These are phyloP conservation scores for Corythucha ciliata DNA, from an alignment of 2,888 invertebrate genomes.

Conservation along the genomic window DNA sequence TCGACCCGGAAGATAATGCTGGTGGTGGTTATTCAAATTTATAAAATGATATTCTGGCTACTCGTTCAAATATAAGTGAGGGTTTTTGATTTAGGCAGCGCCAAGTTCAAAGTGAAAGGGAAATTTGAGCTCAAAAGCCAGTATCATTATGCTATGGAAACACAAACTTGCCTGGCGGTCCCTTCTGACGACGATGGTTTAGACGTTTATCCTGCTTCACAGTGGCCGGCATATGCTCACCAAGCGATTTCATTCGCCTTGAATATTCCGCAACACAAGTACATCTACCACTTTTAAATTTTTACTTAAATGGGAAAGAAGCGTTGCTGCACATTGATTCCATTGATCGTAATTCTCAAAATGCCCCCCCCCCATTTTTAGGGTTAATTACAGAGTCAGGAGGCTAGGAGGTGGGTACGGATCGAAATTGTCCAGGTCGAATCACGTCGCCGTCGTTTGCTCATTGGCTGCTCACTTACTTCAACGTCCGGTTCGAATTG, in stretches of 20 bases:
- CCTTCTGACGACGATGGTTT: constrained; percentile 62
- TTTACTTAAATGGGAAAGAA: too few species aligned
- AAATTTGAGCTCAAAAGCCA: constrained; percentile 45
- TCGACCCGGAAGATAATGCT: constrained; percentile 25
- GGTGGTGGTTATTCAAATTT: constrained; percentile 21
- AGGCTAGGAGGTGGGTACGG: constrained; percentile 77
- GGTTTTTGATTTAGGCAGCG: constrained; percentile 24
- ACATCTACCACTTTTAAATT: too few species aligned
- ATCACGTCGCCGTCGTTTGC: constrained; percentile 53
- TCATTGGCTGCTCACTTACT: constrained; percentile 58
- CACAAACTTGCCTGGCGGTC: constrained; percentile 54
- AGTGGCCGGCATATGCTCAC: constrained; percentile 52
- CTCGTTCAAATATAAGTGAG: not conserved
- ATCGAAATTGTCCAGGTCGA: constrained; percentile 57
- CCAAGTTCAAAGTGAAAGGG: constrained; percentile 29
- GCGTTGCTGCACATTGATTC: too few species aligned
- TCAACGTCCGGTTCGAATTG: constrained; percentile 59
- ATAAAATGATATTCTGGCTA: constrained; percentile 4
- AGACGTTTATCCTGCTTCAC: constrained; percentile 55
- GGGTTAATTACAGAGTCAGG: too few species aligned
- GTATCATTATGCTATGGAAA: constrained; percentile 68
- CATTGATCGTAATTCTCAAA: too few species aligned
- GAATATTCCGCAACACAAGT: constrained; percentile 25
- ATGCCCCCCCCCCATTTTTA: too few species aligned
- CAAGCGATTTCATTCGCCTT: constrained; percentile 42